Conservation (phyloP, 35 echinoderm and acorn worm species). For the Apostichopus japonicus region DNA sequence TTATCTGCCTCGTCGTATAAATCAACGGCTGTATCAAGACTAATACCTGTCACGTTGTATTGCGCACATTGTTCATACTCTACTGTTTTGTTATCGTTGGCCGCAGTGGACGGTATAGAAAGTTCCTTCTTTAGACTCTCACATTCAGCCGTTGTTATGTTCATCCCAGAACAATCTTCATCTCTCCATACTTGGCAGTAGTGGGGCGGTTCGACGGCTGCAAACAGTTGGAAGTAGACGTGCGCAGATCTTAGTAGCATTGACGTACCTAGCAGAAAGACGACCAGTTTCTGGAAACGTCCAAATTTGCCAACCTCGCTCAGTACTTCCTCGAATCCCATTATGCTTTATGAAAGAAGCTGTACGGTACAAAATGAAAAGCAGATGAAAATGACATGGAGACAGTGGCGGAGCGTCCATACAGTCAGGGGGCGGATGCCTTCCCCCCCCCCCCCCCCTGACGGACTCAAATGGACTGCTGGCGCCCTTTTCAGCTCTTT, state of each 20-base stretch:
- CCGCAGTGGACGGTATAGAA: not conserved
- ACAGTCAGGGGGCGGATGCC: no score
- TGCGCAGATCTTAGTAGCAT: not conserved
- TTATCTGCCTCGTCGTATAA: not conserved
- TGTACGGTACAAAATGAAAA: no score
- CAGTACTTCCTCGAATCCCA: not conserved
- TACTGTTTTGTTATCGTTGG: not conserved
- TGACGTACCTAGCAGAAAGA: not conserved
- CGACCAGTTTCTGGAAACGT: not conserved
- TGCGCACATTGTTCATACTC: not conserved
- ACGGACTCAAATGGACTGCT: no score
- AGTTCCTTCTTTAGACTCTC: not conserved
- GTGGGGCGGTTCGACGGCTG: not conserved
- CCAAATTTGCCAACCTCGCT: not conserved
- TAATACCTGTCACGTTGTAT: not conserved
- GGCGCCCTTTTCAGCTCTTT: no score
- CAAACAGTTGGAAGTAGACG: slow-evolving; percentile 2
- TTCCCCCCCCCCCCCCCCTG: no score
- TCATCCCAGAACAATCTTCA: not conserved
- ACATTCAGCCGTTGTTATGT: not conserved
- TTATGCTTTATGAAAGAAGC: not conserved
- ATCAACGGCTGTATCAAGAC: not conserved
- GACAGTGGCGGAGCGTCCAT: no score
- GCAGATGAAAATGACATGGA: not conserved
- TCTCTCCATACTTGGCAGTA: not conserved